Evolutionary conservation across 1,140 invertebrate species (phyloP).

Genomic region (Spodoptera frugiperda): DNA sequence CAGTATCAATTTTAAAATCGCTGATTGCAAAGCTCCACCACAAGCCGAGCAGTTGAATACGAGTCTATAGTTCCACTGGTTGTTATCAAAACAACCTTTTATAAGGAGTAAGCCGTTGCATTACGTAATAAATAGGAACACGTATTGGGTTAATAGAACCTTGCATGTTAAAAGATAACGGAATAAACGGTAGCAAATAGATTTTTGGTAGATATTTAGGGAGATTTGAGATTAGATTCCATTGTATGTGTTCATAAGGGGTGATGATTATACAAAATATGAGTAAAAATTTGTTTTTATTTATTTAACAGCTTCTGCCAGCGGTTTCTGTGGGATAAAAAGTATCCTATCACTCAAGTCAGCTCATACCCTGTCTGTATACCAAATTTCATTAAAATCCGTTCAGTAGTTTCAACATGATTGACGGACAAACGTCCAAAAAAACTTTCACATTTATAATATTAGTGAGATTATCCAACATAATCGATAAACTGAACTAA

Average conservation of each 20-base stretch:
- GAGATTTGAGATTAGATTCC: neutral
- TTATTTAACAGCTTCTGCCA: no score
- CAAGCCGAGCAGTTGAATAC: conserved; percentile 38
- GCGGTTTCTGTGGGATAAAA: no score
- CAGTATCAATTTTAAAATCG: neutral
- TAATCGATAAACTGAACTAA: no score
- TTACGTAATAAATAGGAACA: conserved; percentile 46
- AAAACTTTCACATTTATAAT: no score
- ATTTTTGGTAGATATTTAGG: neutral
- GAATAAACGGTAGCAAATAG: conserved; percentile 2
- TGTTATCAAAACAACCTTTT: conserved; percentile 47
- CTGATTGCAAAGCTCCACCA: conserved; percentile 1
- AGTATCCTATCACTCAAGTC: no score
- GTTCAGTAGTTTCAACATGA: no score
- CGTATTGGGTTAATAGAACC: conserved; percentile 37
- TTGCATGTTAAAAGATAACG: conserved; percentile 18
- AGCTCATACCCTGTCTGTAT: no score
- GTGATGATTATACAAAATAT: neutral
- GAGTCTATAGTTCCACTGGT: conserved; percentile 40
- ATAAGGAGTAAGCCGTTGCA: conserved; percentile 45
- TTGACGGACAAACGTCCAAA: no score
- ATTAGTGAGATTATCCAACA: no score
- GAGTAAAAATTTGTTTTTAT: no score
- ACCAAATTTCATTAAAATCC: no score
- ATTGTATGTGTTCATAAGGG: neutral